Conservation (phyloP, 2,888 invertebrate species). For the Copidosoma aretas region DNA sequence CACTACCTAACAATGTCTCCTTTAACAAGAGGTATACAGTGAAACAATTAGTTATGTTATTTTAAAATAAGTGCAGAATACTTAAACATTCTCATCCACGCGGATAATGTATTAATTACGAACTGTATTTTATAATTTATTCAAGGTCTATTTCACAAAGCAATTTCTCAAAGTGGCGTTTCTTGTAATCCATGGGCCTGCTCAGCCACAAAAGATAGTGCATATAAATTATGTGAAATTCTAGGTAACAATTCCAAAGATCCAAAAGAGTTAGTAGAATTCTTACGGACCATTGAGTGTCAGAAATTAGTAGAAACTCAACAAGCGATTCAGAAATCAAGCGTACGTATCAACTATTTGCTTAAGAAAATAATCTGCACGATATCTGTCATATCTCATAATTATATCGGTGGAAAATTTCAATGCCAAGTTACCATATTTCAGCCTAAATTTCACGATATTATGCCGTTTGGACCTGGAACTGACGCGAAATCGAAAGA, state of each 20-base stretch:
- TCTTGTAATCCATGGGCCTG: conserved; percentile 50
- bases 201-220: conserved; percentile 35
- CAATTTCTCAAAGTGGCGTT: conserved; percentile 40
- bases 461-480: conserved; percentile 44
- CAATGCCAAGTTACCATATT: not conserved
- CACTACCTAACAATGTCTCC: conserved; percentile 34
- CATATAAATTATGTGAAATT: conserved; percentile 53
- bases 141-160: conserved; percentile 29
- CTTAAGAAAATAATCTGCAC: too few relatives aligned
- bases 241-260: conserved; percentile 53
- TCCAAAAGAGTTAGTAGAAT: conserved; percentile 50
- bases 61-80: not conserved
- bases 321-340: not conserved
- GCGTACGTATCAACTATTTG: too few relatives aligned
- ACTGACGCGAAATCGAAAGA: conserved; percentile 47
- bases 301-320: conserved; percentile 42
- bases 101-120: not conserved
- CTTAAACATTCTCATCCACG: not conserved
- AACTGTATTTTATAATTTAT: not conserved
- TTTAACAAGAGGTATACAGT: conserved; percentile 26
- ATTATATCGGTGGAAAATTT: too few relatives aligned
- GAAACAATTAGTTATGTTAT: too few relatives aligned
- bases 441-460: conserved; percentile 43
- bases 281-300: conserved; percentile 48
- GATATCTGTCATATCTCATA: too few relatives aligned